Evolutionary conservation across 1,140 invertebrate species (phyloP), one percentile per base, ranked within the genome.

Genomic region (Chironomus tepperi): DNA sequence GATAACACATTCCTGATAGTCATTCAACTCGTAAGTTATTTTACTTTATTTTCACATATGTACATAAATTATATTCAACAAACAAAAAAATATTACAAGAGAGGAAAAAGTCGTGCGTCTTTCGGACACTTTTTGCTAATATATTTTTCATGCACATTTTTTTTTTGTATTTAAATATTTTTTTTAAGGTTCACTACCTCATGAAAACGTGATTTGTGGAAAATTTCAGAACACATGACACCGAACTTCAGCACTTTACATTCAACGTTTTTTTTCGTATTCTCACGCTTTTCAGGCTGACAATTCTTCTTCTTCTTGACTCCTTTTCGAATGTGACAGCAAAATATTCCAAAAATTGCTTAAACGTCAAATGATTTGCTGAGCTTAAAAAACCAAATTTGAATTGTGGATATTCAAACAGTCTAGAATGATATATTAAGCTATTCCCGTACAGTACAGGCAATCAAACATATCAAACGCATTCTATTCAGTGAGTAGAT

Each of bases 201-300:
- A 57, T 15, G 47, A 57, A 57, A 57, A 57, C 47, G 47, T 57
- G 47, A 57, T 57, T 57, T 57, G 47, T 57, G 47, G 12, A 57
- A 57, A 57, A 57, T 57, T 57, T 57, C 47, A 12, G n/a, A 57
- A 57, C 47, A 57, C 47, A 57, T 57, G 47, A 57, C 47, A 57
- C 47, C 47, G 0, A 57, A 57, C 5, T 57, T n/a, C 47, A 57
- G 47, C 47, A n/a, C 47, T n/a, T n/a, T 57, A 57, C 12, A 47
- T n/a, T 12, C 47, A 15, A 57, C 12, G n/a, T 57, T 57, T 47
- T 47, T 47, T 47, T n/a, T 57, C 12, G 47, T n/a, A 15, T 57
- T 57, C 47, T 57, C 47, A 57, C 47, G 47, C 12, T 34, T 5
- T 5, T 34, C 24, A 1, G 24, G 1, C 24, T 34, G 24, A 34